These are phyloP conservation scores for Sipha flava DNA, from an alignment of 1,140 invertebrate genomes.

Conservation along the genomic window DNA sequence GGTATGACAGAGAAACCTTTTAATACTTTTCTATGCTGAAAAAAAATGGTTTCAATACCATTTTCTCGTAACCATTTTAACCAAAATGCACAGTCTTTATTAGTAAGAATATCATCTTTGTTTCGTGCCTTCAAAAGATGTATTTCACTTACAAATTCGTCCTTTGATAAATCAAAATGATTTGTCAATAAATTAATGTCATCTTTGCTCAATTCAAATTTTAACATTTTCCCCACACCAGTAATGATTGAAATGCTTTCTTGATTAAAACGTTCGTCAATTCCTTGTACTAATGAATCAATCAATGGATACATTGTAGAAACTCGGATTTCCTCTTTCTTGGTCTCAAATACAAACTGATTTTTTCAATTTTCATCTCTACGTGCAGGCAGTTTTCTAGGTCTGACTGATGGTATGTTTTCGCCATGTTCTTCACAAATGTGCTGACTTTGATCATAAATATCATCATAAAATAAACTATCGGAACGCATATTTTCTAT, in stretches of 20 bases:
- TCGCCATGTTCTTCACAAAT: conserved; percentile 1
- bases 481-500: conserved; percentile 18
- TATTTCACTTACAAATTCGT: no score
- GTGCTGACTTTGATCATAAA: conserved; percentile 10
- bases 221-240: neutral
- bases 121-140: no score
- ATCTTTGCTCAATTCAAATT: neutral
- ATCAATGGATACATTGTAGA: conserved; percentile 29
- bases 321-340: conserved; percentile 7
- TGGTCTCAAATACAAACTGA: neutral
- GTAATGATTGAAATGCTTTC: neutral
- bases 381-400: neutral
- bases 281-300: neutral
- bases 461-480: conserved; percentile 23
- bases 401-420: conserved; percentile 27
- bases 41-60: no score
- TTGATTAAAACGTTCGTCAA: neutral
- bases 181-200: neutral
- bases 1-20: no score
- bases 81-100: no score
- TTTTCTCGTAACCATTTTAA: no score
- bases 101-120: no score
- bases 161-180: no score
- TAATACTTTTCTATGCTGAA: no score
- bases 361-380: neutral